Conservation (phyloP, 64 coral and sea anemone species). For the Dendrophyllia cribrosa region DNA sequence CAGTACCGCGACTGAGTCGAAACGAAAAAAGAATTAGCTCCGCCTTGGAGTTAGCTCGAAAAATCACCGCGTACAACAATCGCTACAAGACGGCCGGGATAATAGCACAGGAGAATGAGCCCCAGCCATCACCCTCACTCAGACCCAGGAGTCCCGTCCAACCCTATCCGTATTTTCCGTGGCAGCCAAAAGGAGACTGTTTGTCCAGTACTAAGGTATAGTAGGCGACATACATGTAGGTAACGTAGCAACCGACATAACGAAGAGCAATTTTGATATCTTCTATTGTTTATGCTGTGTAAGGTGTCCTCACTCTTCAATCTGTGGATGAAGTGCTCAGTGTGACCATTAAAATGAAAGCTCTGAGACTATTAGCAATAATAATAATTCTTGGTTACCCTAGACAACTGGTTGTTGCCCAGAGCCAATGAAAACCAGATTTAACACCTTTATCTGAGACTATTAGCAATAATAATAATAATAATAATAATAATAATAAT, state of each 20-base stretch:
- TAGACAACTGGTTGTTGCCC: too few species aligned
- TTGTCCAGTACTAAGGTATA: slow-evolving; percentile 81
- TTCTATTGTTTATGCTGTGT: neutral
- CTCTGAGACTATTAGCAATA: too few species aligned
- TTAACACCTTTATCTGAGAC: too few species aligned
- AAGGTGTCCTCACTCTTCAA: neutral
- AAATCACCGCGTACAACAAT: slow-evolving; percentile 84
- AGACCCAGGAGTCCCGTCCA: slow-evolving; percentile 66
- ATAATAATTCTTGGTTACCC: too few species aligned
- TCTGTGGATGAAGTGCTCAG: neutral
- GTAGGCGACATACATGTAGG: neutral
- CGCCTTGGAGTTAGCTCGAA: slow-evolving; percentile 75
- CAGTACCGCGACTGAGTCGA: slow-evolving; percentile 22
- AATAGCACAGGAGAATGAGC: neutral
- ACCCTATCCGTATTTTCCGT: slow-evolving; percentile 52
- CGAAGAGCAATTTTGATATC: neutral
- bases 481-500: too few species aligned
- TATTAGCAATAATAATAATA: too few species aligned
- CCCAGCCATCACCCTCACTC: slow-evolving; percentile 35
- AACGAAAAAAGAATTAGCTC: slow-evolving; percentile 61
- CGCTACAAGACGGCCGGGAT: slow-evolving; percentile 57
- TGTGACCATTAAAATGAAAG: too few species aligned
- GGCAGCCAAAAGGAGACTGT: slow-evolving; percentile 58
- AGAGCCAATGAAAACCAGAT: too few species aligned
- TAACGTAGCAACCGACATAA: neutral